These are phyloP conservation scores for Diabrotica balteata DNA, from an alignment of 2,888 invertebrate species.

Conservation along the genomic window DNA sequence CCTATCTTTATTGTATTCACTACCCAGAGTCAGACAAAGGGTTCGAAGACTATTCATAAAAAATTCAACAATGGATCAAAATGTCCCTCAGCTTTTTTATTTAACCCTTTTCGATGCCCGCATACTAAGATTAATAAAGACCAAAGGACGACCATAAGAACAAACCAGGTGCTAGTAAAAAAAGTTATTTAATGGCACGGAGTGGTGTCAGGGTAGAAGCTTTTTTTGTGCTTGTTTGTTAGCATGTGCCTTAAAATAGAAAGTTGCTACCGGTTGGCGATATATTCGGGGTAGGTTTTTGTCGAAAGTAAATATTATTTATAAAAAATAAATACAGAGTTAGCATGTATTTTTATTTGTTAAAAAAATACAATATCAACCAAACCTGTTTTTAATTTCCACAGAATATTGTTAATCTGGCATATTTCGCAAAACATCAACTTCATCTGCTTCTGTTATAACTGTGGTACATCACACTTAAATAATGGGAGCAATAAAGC, in stretches of 20 bases:
- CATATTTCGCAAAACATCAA: no score
- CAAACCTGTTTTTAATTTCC: no score
- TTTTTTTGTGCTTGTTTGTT: slow-evolving; percentile 26
- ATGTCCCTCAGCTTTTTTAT: slow-evolving; percentile 36
- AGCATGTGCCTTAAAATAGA: slow-evolving; percentile 25
- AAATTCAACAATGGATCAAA: slow-evolving; percentile 50
- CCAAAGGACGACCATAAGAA: slow-evolving; percentile 35
- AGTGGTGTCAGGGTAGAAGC: slow-evolving; percentile 10
- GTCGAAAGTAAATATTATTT: no score
- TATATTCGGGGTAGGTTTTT: slow-evolving; percentile 33
- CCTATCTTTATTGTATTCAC: slow-evolving; percentile 6
- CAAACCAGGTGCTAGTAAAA: slow-evolving; percentile 57
- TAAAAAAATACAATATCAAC: no score
- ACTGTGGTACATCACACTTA: no score
- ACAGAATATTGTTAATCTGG: no score
- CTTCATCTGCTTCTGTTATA: no score
- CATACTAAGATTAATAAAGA: slow-evolving; percentile 55
- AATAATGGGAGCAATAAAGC: no score
- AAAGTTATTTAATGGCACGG: slow-evolving; percentile 51
- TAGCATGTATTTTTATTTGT: no score
- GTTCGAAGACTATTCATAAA: slow-evolving; percentile 41
- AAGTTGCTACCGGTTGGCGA: slow-evolving; percentile 35
- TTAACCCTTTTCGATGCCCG: slow-evolving; percentile 53
- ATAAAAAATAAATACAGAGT: no score
- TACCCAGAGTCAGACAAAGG: slow-evolving; percentile 7